phyloP scores from a whole-genome alignment of 2,113 vertebrate genomes.

The Mugil cephalus region DNA sequence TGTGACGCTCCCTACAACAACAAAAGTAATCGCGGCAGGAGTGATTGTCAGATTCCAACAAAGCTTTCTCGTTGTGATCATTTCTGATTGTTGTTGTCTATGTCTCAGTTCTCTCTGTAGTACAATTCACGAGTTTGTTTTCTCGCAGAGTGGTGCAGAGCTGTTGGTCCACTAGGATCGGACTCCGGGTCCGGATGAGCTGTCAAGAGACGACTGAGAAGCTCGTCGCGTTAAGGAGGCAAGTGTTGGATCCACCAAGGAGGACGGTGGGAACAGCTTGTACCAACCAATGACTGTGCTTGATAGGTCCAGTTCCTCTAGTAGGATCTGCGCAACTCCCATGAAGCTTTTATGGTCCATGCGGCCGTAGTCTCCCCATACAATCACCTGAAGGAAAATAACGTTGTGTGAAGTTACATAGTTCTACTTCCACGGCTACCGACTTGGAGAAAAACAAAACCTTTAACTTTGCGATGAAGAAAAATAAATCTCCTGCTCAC shows the following conservation, averaged over 20 bases:
- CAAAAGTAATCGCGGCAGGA: conserved; percentile 82
- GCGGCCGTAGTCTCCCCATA: conserved; percentile 98
- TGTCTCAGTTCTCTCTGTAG: conserved; percentile 63
- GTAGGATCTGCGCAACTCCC: conserved; percentile 97
- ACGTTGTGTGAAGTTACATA: conserved; percentile 16
- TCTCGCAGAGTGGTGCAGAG: conserved; percentile 36
- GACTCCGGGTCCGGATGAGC: conserved; percentile 93
- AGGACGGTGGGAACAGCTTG: conserved; percentile 98
- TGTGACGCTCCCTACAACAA: conserved; percentile 79
- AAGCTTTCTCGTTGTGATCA: conserved; percentile 85
- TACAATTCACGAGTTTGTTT: neutral
- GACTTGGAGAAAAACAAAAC: neutral
- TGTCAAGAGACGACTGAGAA: conserved; percentile 97
- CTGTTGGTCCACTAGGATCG: conserved; percentile 90
- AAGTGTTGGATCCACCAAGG: conserved; percentile 96
- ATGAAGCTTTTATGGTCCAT: conserved; percentile 99
- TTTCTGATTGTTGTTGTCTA: conserved; percentile 87
- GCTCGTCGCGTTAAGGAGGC: conserved; percentile 95
- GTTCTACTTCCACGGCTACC: neutral
- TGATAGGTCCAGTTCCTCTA: conserved; percentile 97
- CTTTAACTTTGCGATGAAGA: conserved; percentile 7
- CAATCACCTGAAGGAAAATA: conserved; percentile 89
- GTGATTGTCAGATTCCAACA: conserved; percentile 99
- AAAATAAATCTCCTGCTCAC: conserved; percentile 78
- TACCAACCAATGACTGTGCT: conserved; percentile 99